A percentile compares a stretch with the other conserved stretches of the same genome.
Conservation (phyloP, 2,113 vertebrate genomes). For the Tretioscincus oriximinensis region DNA sequence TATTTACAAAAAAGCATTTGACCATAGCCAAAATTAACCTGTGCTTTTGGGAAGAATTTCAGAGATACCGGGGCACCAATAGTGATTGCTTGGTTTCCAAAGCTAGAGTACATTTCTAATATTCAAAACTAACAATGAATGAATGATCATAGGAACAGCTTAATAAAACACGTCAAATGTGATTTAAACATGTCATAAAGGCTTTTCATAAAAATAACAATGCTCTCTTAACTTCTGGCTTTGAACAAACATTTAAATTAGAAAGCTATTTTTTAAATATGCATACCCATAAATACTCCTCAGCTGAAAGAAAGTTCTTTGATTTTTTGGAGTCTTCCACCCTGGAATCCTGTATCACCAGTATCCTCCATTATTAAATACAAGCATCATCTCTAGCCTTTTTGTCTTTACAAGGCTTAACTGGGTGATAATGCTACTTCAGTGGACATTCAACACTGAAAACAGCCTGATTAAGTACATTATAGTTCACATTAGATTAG, state of each 20-base stretch:
- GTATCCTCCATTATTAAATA: too few species aligned
- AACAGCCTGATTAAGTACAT: too few species aligned
- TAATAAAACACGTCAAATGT: too few species aligned
- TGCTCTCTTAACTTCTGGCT: background rate
- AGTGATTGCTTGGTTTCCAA: background rate
- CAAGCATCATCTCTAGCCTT: too few species aligned
- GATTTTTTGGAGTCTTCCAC: background rate
- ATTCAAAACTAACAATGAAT: background rate
- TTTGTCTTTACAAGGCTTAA: too few species aligned
- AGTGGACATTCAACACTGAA: too few species aligned
- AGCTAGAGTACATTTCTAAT: background rate
- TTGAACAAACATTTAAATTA: background rate
- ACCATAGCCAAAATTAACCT: background rate
- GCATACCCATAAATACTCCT: background rate
- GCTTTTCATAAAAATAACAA: background rate
- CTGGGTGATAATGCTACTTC: too few species aligned
- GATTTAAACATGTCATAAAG: background rate
- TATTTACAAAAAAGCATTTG: too few species aligned
- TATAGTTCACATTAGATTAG: too few species aligned
- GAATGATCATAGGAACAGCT: too few species aligned
- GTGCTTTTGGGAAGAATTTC: background rate
- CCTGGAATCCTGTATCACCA: background rate
- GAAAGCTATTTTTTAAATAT: background rate
- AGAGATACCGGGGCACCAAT: background rate
- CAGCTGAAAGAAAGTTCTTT: background rate